Conservation (phyloP, 2,797 vertebrate species). For the Selene dorsalis region DNA sequence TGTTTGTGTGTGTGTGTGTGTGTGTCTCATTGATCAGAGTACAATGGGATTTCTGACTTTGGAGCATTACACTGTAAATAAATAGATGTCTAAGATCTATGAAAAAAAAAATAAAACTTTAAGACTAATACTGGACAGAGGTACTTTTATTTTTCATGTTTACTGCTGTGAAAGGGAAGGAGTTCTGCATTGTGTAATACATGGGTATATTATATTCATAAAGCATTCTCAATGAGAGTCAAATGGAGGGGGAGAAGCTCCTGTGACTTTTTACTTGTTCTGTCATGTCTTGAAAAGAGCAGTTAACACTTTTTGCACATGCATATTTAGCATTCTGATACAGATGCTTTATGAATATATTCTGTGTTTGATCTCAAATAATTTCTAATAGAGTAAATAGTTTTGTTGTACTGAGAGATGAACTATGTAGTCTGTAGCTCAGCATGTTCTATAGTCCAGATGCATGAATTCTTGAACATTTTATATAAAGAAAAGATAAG, state of each 20-base stretch:
- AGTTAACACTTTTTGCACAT: conserved; percentile 78
- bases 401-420: conserved; percentile 85
- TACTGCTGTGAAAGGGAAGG: conserved; percentile 74
- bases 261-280: conserved; percentile 73
- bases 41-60: conserved; percentile 70
- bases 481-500: conserved; percentile 73
- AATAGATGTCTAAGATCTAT: conserved; percentile 72
- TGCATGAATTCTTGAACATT: conserved; percentile 81
- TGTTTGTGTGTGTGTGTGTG: conserved; percentile 77
- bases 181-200: conserved; percentile 76
- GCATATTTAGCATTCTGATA: conserved; percentile 76
- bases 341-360: conserved; percentile 87
- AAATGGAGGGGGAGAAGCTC: conserved; percentile 51
- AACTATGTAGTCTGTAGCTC: conserved; percentile 81
- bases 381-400: conserved; percentile 84
- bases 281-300: conserved; percentile 71
- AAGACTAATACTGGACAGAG: conserved; percentile 79
- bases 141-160: conserved; percentile 83
- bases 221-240: conserved; percentile 80
- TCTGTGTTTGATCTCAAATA: conserved; percentile 78
- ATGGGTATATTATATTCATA: conserved; percentile 81
- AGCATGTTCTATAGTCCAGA: conserved; percentile 84
- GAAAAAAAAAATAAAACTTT: conserved; percentile 61
- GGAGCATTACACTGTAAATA: conserved; percentile 77
- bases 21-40: conserved; percentile 71